A percentile compares a stretch with the other conserved stretches of the same genome.
Evolutionary conservation across 2,888 invertebrate genomes (phyloP).

Genomic region (Xylocampa areola): DNA sequence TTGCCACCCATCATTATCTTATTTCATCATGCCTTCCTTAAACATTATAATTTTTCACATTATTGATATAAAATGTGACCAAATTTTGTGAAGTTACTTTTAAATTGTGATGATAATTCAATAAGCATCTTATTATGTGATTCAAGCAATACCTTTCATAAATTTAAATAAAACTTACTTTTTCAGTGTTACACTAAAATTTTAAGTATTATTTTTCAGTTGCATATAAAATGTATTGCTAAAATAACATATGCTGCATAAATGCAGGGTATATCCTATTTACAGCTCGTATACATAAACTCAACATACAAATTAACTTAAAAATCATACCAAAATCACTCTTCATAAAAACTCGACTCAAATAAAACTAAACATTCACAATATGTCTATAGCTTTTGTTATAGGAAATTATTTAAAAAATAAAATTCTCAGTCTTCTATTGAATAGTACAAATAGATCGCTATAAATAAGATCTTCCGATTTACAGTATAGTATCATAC

Average conservation of each 20-base stretch:
- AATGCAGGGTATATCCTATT: conserved; percentile 67
- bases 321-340: conserved; percentile 57
- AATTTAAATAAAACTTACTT: conserved; percentile 59
- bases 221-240: conserved; percentile 60
- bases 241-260: conserved; percentile 58
- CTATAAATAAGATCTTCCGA: conserved; percentile 78
- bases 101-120: conserved; percentile 63
- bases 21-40: conserved; percentile 41
- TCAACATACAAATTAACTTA: conserved; percentile 62
- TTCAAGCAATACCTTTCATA: conserved; percentile 68
- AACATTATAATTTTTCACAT: conserved; percentile 28
- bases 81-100: conserved; percentile 58
- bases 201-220: conserved; percentile 56
- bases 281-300: conserved; percentile 69
- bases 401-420: conserved; percentile 79
- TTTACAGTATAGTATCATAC: conserved; percentile 78
- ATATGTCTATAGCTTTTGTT: conserved; percentile 66
- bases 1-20: conserved; percentile 17
- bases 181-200: conserved; percentile 61
- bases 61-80: conserved; percentile 57
- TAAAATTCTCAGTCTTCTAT: conserved; percentile 87
- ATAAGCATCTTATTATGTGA: conserved; percentile 61
- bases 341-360: conserved; percentile 55
- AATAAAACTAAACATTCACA: conserved; percentile 65
- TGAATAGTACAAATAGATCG: conserved; percentile 80